These are phyloP conservation scores for Drosophila bocki DNA, from an alignment of 1,140 invertebrate species.

Conservation along the genomic window DNA sequence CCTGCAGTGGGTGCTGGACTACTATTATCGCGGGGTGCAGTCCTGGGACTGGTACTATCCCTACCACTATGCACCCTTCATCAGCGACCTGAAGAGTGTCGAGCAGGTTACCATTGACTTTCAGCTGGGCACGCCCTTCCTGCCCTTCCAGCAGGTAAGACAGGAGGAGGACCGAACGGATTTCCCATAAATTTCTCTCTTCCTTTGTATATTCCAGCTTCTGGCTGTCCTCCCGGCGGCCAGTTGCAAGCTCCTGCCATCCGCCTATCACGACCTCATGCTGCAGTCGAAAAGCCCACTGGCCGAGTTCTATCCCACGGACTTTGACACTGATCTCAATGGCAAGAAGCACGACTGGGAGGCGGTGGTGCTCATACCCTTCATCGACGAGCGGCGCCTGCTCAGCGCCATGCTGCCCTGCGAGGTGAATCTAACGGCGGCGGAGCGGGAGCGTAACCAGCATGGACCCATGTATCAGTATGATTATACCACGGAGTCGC, in stretches of 20 bases:
- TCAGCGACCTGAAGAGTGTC: slow-evolving; percentile 96
- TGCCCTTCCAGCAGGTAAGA: slow-evolving; percentile 95
- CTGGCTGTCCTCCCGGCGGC: slow-evolving; percentile 96
- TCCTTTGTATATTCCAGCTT: slow-evolving; percentile 85
- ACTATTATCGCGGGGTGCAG: slow-evolving; percentile 98
- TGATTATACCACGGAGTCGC: slow-evolving; percentile 85
- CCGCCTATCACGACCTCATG: slow-evolving; percentile 94
- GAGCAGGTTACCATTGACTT: slow-evolving; percentile 90
- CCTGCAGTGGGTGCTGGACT: slow-evolving; percentile 98
- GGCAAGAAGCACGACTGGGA: slow-evolving; percentile 99
- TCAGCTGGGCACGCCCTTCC: slow-evolving; percentile 94
- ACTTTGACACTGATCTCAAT: slow-evolving; percentile 96
- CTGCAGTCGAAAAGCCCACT: slow-evolving; percentile 92
- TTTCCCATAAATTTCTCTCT: background rate
- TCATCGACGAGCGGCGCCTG: slow-evolving; percentile 94
- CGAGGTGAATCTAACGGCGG: slow-evolving; percentile 88
- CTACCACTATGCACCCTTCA: slow-evolving; percentile 97
- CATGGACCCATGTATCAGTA: slow-evolving; percentile 95
- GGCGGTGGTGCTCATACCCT: slow-evolving; percentile 98
- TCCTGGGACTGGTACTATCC: slow-evolving; percentile 99
- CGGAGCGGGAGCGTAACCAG: slow-evolving; percentile 91
- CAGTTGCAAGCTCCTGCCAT: slow-evolving; percentile 92
- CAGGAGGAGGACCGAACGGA: background rate
- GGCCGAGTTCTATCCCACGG: slow-evolving; percentile 94
- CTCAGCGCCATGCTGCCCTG: slow-evolving; percentile 92